Evolutionary conservation across 2,797 vertebrate genomes (phyloP), one percentile per base, ranked within the genome.

Genomic region (Tarsius wallacei): DNA sequence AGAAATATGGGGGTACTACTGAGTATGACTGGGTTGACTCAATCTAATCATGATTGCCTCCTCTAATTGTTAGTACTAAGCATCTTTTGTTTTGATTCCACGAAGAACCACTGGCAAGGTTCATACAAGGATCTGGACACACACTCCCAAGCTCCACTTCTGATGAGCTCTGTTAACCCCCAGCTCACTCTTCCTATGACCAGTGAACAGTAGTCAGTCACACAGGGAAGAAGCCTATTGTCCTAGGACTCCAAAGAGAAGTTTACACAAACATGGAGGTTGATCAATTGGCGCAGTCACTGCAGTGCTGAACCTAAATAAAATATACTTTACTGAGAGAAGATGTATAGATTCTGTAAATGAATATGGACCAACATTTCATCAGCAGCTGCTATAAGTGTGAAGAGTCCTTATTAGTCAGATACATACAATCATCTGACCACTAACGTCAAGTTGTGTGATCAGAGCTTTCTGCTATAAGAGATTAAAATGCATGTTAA

Each of bases 261-360:
- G 81, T 70, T 53, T 33, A 26, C 16, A 10, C 91, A 31, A 49
- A 63, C 55, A 73, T 5, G 77, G 31, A 82, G 10, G 15, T 78
- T 61, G 86, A 7, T 59, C 7, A 13, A 55, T 42, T 83, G 36
- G 66, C 51, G 7, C 0, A 47, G 73, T 86, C 86, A 64, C 24
- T 85, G 13, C 24, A 91, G 26, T 81, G 14, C 33, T 68, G 14
- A 71, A 74, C 78, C 31, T 53, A 15, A 78, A 55, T 59, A 91
- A 87, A 81, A 76, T 71, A 36, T 15, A 42, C 22, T 80, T 87
- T 93, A 59, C 42, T 91, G 33, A 87, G 17, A 64, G 26, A 96
- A 81, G 51, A 66, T 55, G n/a, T 17, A 2, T 59, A 78, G 42
- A 64, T 71, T 57, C 24, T n/a, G 16, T 80, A 90, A 84, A 73